These are phyloP conservation scores for Tetraodon nigroviridis DNA, from an alignment of 2,113 vertebrate genomes.

Conservation along the genomic window DNA sequence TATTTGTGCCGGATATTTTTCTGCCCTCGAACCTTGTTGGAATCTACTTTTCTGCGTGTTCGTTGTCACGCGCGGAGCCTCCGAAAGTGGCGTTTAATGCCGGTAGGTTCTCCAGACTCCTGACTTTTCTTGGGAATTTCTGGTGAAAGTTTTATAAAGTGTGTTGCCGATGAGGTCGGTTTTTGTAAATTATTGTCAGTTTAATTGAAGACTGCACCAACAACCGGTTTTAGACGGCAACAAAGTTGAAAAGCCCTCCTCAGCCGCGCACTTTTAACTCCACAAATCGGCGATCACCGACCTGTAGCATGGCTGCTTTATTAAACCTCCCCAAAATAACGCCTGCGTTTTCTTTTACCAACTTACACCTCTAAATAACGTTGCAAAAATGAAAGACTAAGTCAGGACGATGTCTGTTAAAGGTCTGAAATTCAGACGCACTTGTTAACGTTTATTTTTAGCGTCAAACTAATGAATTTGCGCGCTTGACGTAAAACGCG, in stretches of 20 bases:
- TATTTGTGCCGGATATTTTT: constrained; percentile 8
- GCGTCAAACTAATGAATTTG: not conserved
- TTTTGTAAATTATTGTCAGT: not conserved
- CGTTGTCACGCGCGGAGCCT: constrained; percentile 43
- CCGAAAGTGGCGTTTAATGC: constrained; percentile 73
- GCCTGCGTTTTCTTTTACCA: too few species aligned
- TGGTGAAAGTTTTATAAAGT: not conserved
- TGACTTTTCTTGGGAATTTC: too few species aligned
- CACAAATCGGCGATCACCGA: not conserved
- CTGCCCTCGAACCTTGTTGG: not conserved
- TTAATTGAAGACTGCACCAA: not conserved
- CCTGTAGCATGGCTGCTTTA: not conserved
- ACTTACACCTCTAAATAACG: too few species aligned
- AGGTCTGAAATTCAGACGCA: constrained; percentile 22
- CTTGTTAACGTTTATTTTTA: constrained; percentile 17
- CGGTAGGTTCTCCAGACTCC: constrained; percentile 49
- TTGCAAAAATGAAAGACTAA: not conserved
- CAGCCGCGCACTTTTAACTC: not conserved
- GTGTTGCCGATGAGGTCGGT: not conserved
- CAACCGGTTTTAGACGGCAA: not conserved
- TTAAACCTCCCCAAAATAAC: constrained; percentile 2
- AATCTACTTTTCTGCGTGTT: constrained; percentile 11
- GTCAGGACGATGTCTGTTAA: constrained; percentile 17
- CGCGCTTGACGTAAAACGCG: not conserved
- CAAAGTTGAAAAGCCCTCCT: constrained; percentile 1